Evolutionary conservation across 2,797 vertebrate species (phyloP).

Genomic region (Galaxias olidus): DNA sequence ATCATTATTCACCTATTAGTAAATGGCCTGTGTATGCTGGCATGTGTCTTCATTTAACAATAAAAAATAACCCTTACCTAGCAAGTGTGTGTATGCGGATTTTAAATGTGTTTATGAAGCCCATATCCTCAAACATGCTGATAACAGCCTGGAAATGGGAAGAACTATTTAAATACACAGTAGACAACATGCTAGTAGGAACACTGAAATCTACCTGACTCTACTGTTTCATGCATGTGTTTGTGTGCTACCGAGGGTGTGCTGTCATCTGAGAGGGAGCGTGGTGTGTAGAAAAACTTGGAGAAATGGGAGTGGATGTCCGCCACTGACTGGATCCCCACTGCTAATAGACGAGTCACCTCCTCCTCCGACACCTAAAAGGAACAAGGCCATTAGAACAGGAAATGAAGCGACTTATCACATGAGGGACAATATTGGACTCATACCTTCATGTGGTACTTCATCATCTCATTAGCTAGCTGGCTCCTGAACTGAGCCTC

Average conservation of each 20-base stretch:
- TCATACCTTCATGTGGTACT: conserved; percentile 86
- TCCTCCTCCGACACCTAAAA: conserved; percentile 78
- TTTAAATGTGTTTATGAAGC: conserved; percentile 83
- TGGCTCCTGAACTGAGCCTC: conserved; percentile 84
- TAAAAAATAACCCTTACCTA: conserved; percentile 44
- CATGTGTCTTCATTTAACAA: conserved; percentile 3
- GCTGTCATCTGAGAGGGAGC: conserved; percentile 79
- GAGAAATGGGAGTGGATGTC: conserved; percentile 75
- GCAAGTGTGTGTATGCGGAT: conserved; percentile 78
- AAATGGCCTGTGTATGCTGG: not conserved
- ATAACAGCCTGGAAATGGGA: conserved; percentile 68
- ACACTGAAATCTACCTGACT: too few relatives aligned
- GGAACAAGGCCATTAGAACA: not conserved
- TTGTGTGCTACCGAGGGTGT: conserved; percentile 75
- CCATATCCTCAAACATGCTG: conserved; percentile 85
- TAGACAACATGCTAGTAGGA: too few relatives aligned
- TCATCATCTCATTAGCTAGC: conserved; percentile 86
- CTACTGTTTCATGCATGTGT: not conserved
- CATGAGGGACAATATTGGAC: too few relatives aligned
- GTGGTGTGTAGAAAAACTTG: conserved; percentile 77
- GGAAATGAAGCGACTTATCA: not conserved
- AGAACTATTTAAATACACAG: too few relatives aligned
- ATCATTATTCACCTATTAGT: not conserved
- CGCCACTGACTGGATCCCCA: conserved; percentile 66
- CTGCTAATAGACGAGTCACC: conserved; percentile 71